phyloP scores from a whole-genome alignment of 2,797 vertebrate genomes.

The Bryconaethiops microstoma region DNA sequence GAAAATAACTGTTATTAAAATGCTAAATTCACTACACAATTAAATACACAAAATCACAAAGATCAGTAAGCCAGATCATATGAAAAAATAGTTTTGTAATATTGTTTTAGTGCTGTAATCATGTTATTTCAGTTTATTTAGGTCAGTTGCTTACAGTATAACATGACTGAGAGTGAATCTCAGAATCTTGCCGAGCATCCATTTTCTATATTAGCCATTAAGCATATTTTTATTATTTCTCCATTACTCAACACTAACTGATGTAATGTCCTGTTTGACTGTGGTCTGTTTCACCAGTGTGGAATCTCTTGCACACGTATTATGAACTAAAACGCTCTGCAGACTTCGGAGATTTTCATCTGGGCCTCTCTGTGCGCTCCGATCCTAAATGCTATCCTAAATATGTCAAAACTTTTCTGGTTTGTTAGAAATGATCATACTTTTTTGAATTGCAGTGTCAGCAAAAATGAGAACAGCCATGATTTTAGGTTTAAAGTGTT shows the following conservation, averaged over 20 bases:
- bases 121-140: background rate
- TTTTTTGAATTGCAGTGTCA: background rate
- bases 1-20: no score
- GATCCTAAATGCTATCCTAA: background rate
- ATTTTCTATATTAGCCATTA: background rate
- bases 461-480: background rate
- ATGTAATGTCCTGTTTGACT: background rate
- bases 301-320: background rate
- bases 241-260: background rate
- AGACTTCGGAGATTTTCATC: background rate
- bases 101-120: background rate
- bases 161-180: background rate
- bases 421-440: background rate
- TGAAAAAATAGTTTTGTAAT: background rate
- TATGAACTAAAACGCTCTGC: background rate
- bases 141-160: background rate
- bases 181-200: background rate
- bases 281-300: constrained; percentile 2
- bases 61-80: background rate
- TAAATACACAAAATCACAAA: no score
- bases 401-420: background rate
- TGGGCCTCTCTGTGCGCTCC: background rate
- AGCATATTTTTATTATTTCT: background rate
- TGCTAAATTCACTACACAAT: no score
- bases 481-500: background rate